phyloP scores from a whole-genome alignment of 1,140 invertebrate genomes.

The Cyclargus thomasi region DNA sequence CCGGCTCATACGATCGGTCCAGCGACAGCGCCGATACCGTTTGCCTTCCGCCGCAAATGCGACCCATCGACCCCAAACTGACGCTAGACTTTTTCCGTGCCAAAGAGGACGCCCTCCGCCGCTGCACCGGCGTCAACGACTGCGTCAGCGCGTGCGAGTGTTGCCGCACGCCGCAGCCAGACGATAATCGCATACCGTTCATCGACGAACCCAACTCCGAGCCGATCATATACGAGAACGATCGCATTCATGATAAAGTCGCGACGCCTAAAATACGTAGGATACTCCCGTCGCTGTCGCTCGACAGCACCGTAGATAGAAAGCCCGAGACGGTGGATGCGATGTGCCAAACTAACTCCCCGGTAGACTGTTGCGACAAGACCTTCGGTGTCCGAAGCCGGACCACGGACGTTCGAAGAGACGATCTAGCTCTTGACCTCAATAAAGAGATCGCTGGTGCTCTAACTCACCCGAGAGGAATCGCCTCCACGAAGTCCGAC shows the following conservation, averaged over 20 bases:
- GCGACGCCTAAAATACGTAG: slow-evolving; percentile 57
- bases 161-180: slow-evolving; percentile 63
- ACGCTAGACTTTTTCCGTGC: slow-evolving; percentile 51
- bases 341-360: slow-evolving; percentile 55
- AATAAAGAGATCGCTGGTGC: slow-evolving; percentile 46
- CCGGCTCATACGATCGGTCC: slow-evolving; percentile 44
- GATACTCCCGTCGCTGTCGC: slow-evolving; percentile 57
- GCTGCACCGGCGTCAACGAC: slow-evolving; percentile 54
- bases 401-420: slow-evolving; percentile 29
- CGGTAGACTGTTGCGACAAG: slow-evolving; percentile 34
- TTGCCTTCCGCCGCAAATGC: slow-evolving; percentile 59
- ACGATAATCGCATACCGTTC: slow-evolving; percentile 61
- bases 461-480: slow-evolving; percentile 49
- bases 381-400: slow-evolving; percentile 14
- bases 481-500: slow-evolving; percentile 56
- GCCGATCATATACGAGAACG: slow-evolving; percentile 66
- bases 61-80: slow-evolving; percentile 55
- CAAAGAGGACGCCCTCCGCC: slow-evolving; percentile 43
- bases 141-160: slow-evolving; percentile 66
- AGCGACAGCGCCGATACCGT: slow-evolving; percentile 49
- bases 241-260: slow-evolving; percentile 40
- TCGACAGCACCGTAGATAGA: slow-evolving; percentile 50
- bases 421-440: slow-evolving; percentile 47
- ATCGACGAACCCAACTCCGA: slow-evolving; percentile 70
- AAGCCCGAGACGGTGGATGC: slow-evolving; percentile 55